These are phyloP conservation scores for Oncopodura yosiiana DNA, from an alignment of 1,140 invertebrate species.

Conservation along the genomic window DNA sequence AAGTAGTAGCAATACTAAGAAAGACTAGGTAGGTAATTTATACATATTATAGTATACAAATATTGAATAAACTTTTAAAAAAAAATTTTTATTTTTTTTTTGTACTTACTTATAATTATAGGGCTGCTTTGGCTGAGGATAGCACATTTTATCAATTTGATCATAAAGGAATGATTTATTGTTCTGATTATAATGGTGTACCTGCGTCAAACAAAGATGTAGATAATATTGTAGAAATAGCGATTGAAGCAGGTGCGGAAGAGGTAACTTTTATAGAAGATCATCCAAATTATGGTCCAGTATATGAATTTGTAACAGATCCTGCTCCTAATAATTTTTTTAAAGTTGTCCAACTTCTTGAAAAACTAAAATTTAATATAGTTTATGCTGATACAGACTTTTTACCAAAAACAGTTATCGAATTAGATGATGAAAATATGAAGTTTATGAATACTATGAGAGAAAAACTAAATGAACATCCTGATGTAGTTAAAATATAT, in stretches of 20 bases:
- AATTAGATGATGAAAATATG: slow-evolving; percentile 42
- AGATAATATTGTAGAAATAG: slow-evolving; percentile 17
- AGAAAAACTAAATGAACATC: slow-evolving; percentile 41
- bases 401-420: slow-evolving; percentile 39
- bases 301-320: slow-evolving; percentile 24
- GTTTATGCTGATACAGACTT: slow-evolving; percentile 42
- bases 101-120: not conserved
- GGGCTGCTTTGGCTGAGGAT: not conserved
- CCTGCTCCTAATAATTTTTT: slow-evolving; percentile 19
- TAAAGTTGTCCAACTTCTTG: slow-evolving; percentile 39
- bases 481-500: slow-evolving; percentile 44
- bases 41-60: not conserved
- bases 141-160: slow-evolving; percentile 9
- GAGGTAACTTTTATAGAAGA: slow-evolving; percentile 18
- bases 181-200: slow-evolving; percentile 9
- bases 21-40: slow-evolving; percentile 18
- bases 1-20: slow-evolving; percentile 15
- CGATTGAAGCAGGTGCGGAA: slow-evolving; percentile 26
- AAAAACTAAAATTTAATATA: slow-evolving; percentile 43
- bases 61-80: not conserved
- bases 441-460: slow-evolving; percentile 39
- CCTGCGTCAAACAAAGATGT: slow-evolving; percentile 1
- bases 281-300: slow-evolving; percentile 16
- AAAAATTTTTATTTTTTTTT: not conserved
- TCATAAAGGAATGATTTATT: slow-evolving; percentile 23